phyloP scores from a whole-genome alignment of 2,888 invertebrate species.

The Quadriops clusia region DNA sequence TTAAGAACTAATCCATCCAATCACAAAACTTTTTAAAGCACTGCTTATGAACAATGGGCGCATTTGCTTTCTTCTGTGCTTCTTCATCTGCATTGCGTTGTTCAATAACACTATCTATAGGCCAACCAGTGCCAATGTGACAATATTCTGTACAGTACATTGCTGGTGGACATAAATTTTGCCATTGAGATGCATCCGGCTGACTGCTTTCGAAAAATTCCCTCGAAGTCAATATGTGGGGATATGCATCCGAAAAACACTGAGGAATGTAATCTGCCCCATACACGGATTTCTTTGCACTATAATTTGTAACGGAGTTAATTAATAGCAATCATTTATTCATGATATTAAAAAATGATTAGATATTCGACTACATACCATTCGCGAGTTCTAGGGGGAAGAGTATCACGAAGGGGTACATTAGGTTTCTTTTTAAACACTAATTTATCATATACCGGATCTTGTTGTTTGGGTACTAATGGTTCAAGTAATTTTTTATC shows the following conservation, averaged over 20 bases:
- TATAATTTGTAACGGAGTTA: constrained; percentile 17
- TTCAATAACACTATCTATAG: constrained; percentile 30
- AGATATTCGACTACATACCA: too few relatives aligned
- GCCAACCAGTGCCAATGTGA: constrained; percentile 34
- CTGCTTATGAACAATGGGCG: too few relatives aligned
- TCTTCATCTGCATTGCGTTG: too few relatives aligned
- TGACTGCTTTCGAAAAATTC: constrained; percentile 25
- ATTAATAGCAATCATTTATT: too few relatives aligned
- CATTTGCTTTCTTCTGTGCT: too few relatives aligned
- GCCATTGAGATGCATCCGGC: constrained; percentile 26
- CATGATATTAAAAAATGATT: too few relatives aligned
- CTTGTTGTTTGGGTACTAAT: constrained; percentile 13
- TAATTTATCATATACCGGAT: constrained; percentile 18
- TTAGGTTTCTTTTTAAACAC: constrained; percentile 18
- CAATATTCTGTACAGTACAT: constrained; percentile 38
- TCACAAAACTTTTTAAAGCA: too few relatives aligned
- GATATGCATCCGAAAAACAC: constrained; percentile 26
- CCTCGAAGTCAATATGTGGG: constrained; percentile 24
- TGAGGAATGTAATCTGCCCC: constrained; percentile 26
- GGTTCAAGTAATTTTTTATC: too few relatives aligned
- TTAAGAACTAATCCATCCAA: too few relatives aligned
- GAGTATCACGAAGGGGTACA: too few relatives aligned
- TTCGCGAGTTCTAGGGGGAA: too few relatives aligned
- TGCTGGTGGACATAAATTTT: constrained; percentile 30
- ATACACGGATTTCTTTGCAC: constrained; percentile 30